phyloP scores from a whole-genome alignment of 1,140 invertebrate genomes.

The Ostrea edulis region DNA sequence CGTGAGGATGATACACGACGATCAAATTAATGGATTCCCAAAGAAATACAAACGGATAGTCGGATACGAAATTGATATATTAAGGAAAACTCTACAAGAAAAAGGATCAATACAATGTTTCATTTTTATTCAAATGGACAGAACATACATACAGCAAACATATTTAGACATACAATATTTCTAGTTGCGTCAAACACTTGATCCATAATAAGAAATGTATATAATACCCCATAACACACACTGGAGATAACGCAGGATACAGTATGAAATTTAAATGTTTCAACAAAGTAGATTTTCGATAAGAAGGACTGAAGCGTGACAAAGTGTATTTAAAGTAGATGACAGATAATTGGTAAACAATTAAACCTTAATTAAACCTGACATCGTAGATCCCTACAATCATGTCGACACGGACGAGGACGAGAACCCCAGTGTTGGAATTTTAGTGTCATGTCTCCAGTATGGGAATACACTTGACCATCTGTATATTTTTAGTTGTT shows the following conservation, averaged over 20 bases:
- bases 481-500: not conserved
- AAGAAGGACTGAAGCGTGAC: not conserved
- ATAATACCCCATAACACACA: no score
- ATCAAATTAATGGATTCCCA: no score
- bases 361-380: slow-evolving; percentile 4
- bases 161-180: no score
- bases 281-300: slow-evolving; percentile 6
- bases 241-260: not conserved
- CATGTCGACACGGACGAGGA: slow-evolving; percentile 9
- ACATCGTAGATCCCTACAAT: not conserved
- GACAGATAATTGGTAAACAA: not conserved
- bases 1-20: not conserved
- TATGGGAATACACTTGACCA: slow-evolving; percentile 7
- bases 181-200: no score
- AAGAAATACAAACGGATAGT: no score
- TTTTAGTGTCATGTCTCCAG: slow-evolving; percentile 18
- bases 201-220: no score
- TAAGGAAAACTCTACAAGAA: no score
- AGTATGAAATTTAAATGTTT: not conserved
- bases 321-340: slow-evolving; percentile 15
- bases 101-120: no score
- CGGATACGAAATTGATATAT: no score
- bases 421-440: not conserved
- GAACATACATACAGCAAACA: no score
- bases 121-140: no score